phyloP scores from a whole-genome alignment of 2,888 invertebrate species.

The Danaus chrysippus region DNA sequence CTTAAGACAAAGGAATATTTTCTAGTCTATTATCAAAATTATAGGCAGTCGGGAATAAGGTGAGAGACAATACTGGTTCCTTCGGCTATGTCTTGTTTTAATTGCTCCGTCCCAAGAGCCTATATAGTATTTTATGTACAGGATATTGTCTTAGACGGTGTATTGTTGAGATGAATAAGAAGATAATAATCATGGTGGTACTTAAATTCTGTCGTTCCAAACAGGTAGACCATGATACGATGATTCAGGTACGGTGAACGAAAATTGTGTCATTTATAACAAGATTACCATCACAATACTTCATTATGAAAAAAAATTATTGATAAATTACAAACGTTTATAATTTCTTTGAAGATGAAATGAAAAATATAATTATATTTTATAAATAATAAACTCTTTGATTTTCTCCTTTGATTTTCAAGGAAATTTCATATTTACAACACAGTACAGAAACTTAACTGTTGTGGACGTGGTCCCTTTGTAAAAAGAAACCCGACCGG shows the following conservation, averaged over 20 bases:
- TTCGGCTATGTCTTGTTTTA: constrained; percentile 62
- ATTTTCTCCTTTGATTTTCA: neutral
- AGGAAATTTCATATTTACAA: constrained; percentile 6
- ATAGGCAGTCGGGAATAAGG: constrained; percentile 56
- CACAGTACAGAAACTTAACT: constrained; percentile 39
- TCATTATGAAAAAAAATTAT: too few relatives aligned
- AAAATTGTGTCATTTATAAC: too few relatives aligned
- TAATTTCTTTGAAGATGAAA: too few relatives aligned
- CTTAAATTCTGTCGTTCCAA: constrained; percentile 34
- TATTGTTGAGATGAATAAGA: constrained; percentile 44
- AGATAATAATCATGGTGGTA: constrained; percentile 39
- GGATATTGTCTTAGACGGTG: constrained; percentile 52
- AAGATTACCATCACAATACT: too few relatives aligned
- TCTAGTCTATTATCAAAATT: constrained; percentile 78
- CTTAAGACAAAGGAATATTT: constrained; percentile 72
- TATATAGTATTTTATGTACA: constrained; percentile 61
- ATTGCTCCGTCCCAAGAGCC: constrained; percentile 59
- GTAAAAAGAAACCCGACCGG: constrained; percentile 58
- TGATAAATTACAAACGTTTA: too few relatives aligned
- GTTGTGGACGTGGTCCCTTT: constrained; percentile 51
- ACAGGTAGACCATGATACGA: constrained; percentile 10
- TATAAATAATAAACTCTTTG: neutral
- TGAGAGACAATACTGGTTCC: constrained; percentile 56
- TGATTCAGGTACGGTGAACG: neutral
- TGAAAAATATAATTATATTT: neutral